Evolutionary conservation across 2,113 vertebrate species (phyloP).

Genomic region (Oostethus manadensis): DNA sequence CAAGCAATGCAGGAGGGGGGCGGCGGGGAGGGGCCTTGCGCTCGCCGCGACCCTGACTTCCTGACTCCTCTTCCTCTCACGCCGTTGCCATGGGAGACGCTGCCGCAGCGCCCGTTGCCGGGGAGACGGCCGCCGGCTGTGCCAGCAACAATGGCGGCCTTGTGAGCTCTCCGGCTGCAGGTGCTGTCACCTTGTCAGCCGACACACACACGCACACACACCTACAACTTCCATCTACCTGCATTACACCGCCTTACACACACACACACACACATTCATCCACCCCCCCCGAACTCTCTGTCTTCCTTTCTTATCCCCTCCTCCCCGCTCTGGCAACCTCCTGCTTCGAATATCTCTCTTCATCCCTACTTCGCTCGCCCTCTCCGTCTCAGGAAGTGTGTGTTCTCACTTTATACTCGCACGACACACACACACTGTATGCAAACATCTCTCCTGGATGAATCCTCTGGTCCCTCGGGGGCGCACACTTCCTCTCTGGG

Average conservation of each 20-base stretch:
- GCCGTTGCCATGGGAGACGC: constrained; percentile 79
- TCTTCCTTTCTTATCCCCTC: constrained; percentile 62
- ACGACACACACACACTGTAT: constrained; percentile 33
- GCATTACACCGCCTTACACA: constrained; percentile 46
- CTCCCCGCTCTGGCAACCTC: constrained; percentile 58
- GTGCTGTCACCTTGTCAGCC: constrained; percentile 70
- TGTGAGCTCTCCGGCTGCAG: constrained; percentile 77
- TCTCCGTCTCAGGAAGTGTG: constrained; percentile 60
- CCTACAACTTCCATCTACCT: constrained; percentile 44
- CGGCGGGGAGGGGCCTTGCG: constrained; percentile 71
- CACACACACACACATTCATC: constrained; percentile 59
- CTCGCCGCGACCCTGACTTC: constrained; percentile 76
- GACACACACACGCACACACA: constrained; percentile 19
- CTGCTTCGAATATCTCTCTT: constrained; percentile 58
- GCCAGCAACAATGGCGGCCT: constrained; percentile 81
- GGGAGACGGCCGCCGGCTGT: constrained; percentile 83
- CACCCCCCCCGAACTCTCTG: constrained; percentile 63
- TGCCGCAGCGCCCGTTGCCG: constrained; percentile 81
- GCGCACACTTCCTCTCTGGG: constrained; percentile 69
- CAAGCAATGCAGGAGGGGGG: background rate
- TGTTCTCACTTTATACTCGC: constrained; percentile 42
- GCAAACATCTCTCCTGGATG: constrained; percentile 60
- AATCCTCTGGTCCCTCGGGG: constrained; percentile 62
- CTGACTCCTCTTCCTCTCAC: constrained; percentile 67
- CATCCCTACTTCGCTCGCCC: constrained; percentile 48